A percentile compares a stretch with the other conserved stretches of the same genome.
These are phyloP conservation scores for Otus sunia DNA, from an alignment of 2,113 vertebrate genomes.

Conservation along the genomic window DNA sequence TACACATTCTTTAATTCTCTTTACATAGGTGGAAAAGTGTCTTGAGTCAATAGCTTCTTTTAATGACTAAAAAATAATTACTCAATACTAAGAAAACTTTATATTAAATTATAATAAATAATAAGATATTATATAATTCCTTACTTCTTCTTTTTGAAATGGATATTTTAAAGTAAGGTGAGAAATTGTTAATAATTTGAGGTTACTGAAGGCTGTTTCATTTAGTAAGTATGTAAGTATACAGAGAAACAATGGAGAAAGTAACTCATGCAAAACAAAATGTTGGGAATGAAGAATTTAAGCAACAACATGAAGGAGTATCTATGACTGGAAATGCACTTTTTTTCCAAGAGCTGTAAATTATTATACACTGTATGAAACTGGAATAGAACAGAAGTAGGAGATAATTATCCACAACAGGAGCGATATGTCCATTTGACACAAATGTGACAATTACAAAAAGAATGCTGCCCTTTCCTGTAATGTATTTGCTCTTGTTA, in stretches of 20 bases:
- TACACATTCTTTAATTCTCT: neutral
- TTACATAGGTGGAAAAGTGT: neutral
- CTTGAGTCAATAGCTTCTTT: neutral
- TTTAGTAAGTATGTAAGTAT: neutral
- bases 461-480: constrained; percentile 31
- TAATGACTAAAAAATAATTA: neutral
- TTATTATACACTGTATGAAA: neutral
- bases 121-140: neutral
- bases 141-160: neutral
- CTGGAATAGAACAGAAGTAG: neutral
- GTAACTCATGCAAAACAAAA: neutral
- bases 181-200: neutral
- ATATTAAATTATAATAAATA: neutral
- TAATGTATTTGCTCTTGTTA: constrained; percentile 39
- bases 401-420: constrained; percentile 4
- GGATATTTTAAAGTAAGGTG: neutral
- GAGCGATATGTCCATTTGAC: constrained; percentile 32
- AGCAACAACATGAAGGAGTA: neutral
- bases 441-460: constrained; percentile 25
- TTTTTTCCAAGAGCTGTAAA: neutral
- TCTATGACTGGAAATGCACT: neutral
- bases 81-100: neutral
- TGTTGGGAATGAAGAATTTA: neutral
- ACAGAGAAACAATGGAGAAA: neutral
- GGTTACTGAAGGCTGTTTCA: neutral